These are phyloP conservation scores for Carabus problematicus DNA, from an alignment of 2,888 invertebrate genomes.

Conservation along the genomic window DNA sequence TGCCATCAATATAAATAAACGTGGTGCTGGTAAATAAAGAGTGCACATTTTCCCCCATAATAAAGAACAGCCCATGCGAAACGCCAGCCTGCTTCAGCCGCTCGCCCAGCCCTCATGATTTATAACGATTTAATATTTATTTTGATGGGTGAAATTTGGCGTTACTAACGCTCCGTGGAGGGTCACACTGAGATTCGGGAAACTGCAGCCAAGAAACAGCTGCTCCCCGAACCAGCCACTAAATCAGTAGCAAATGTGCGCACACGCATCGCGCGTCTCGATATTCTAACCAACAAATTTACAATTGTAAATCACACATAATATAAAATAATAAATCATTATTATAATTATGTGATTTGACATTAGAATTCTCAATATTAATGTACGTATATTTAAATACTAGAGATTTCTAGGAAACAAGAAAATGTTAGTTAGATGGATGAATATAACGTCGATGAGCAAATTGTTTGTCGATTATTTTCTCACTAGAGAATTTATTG, in stretches of 20 bases:
- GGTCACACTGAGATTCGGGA: constrained; percentile 44
- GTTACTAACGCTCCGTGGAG: constrained; percentile 57
- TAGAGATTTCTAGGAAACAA: too few species aligned
- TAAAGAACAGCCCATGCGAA: constrained; percentile 51
- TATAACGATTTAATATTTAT: constrained; percentile 63
- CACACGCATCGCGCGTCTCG: background rate
- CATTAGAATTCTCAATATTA: too few species aligned
- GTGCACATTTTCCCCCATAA: constrained; percentile 47
- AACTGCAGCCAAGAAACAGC: constrained; percentile 29
- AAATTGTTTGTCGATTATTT: constrained; percentile 38
- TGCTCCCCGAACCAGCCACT: constrained; percentile 15
- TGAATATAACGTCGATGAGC: background rate
- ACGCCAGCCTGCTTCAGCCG: constrained; percentile 35
- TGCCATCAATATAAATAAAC: constrained; percentile 38
- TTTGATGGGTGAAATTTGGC: constrained; percentile 63
- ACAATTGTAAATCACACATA: too few species aligned
- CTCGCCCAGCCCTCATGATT: constrained; percentile 54
- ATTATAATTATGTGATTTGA: too few species aligned
- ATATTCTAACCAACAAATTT: background rate
- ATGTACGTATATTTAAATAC: too few species aligned
- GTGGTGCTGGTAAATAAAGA: constrained; percentile 1
- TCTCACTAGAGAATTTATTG: constrained; percentile 39
- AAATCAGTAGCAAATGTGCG: constrained; percentile 5
- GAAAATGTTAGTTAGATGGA: too few species aligned
- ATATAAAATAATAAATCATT: too few species aligned